Evolutionary conservation across 2,888 invertebrate species (phyloP).

Genomic region (Galeopsomyia nigrocyanea): DNA sequence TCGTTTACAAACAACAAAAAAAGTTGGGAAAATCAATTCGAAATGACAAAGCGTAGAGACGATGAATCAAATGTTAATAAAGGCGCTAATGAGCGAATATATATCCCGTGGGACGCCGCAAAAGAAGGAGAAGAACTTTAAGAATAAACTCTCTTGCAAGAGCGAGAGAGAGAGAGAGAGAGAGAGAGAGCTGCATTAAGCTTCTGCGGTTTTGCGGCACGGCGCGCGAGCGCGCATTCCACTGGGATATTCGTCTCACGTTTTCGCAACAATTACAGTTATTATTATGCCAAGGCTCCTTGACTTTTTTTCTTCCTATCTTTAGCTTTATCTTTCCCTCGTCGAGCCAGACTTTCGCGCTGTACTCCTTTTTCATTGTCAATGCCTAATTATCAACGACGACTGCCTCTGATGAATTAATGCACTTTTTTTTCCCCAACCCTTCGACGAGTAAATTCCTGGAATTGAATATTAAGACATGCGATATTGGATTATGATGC

Average conservation of each 20-base stretch:
- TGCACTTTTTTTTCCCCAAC: no score
- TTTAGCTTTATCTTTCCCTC: conserved; percentile 50
- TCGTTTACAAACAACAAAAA: no score
- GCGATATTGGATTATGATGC: no score
- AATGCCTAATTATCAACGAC: no score
- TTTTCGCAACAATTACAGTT: conserved; percentile 64
- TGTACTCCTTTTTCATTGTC: no score
- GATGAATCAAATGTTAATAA: conserved; percentile 66
- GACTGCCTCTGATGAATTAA: no score
- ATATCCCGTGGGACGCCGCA: conserved; percentile 47
- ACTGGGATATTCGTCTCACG: conserved; percentile 61
- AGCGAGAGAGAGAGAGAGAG: conserved; percentile 23
- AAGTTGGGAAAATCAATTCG: not conserved
- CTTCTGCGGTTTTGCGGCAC: conserved; percentile 56
- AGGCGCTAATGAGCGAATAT: conserved; percentile 63
- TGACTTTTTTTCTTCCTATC: conserved; percentile 51
- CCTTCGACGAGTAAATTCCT: no score
- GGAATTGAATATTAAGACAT: no score
- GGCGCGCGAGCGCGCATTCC: conserved; percentile 53
- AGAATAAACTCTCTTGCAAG: conserved; percentile 39
- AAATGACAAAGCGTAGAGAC: not conserved
- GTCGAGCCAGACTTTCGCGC: no score
- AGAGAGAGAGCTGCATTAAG: conserved; percentile 51
- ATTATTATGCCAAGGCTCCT: conserved; percentile 56
- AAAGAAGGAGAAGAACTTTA: conserved; percentile 19